Evolutionary conservation across 2,113 vertebrate species (phyloP).

Genomic region (Cephalopholis sonnerati): DNA sequence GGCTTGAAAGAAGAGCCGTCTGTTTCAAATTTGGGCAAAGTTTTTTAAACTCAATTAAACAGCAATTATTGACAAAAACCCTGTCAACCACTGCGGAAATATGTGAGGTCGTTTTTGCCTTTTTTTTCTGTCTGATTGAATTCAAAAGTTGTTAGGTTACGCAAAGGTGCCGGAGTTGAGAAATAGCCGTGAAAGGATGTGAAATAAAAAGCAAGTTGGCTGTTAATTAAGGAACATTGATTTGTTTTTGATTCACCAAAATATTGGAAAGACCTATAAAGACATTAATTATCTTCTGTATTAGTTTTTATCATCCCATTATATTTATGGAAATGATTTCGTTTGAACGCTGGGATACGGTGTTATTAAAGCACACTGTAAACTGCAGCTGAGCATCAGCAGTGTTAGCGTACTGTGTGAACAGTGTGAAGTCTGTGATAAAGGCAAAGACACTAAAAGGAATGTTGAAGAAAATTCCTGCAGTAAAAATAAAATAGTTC

Average conservation of each 20-base stretch:
- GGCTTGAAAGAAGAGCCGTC: neutral
- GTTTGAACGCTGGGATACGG: no score
- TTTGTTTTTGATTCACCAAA: neutral
- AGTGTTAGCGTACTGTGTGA: no score
- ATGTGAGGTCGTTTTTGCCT: neutral
- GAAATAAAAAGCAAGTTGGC: neutral
- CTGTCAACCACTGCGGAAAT: neutral
- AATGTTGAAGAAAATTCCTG: neutral
- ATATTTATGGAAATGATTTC: neutral
- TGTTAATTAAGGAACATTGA: neutral
- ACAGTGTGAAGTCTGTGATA: no score
- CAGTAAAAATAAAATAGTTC: neutral
- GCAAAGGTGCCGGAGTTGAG: neutral
- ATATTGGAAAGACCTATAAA: neutral
- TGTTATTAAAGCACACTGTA: neutral
- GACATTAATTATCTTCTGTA: neutral
- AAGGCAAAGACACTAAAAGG: neutral
- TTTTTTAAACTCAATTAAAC: neutral
- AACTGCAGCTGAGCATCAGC: neutral
- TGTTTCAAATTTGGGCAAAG: no score
- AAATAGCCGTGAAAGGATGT: neutral
- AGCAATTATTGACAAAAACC: neutral
- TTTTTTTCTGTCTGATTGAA: neutral
- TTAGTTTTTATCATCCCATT: neutral
- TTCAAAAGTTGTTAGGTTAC: neutral